phyloP scores from a whole-genome alignment of 1,140 invertebrate species.

The Atta colombica region DNA sequence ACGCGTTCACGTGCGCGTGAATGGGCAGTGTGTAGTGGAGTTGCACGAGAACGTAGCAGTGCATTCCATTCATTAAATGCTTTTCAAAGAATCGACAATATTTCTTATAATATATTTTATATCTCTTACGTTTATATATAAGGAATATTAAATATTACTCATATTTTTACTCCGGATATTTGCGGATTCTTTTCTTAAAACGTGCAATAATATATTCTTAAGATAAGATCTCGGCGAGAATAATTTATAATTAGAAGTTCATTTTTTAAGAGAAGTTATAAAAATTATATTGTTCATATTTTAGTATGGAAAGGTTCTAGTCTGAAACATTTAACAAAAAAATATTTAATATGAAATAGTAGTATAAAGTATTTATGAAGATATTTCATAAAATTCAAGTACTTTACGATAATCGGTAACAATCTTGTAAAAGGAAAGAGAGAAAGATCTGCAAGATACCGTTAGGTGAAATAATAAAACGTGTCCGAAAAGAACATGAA shows the following conservation, averaged over 20 bases:
- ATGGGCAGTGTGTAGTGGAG: slow-evolving; percentile 12
- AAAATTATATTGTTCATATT: slow-evolving; percentile 1
- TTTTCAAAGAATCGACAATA: neutral
- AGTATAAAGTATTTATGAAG: neutral
- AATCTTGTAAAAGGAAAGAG: neutral
- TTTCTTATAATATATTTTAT: neutral
- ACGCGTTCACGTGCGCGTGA: slow-evolving; percentile 32
- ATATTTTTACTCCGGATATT: neutral
- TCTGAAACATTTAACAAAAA: neutral
- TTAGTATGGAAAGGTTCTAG: neutral
- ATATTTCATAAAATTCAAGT: slow-evolving; percentile 8
- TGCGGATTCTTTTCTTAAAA: neutral
- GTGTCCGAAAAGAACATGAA: neutral
- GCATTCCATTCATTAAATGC: slow-evolving; percentile 7
- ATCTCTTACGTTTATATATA: neutral
- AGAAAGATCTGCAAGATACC: neutral
- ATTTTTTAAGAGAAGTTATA: neutral
- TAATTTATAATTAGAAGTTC: neutral
- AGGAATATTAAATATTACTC: neutral
- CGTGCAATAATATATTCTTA: neutral
- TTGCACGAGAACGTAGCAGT: neutral
- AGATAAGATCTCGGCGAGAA: neutral
- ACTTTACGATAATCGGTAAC: neutral
- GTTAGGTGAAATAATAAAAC: neutral
- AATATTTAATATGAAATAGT: neutral